These are phyloP conservation scores for Solea solea DNA, from an alignment of 2,113 vertebrate species.

Conservation along the genomic window DNA sequence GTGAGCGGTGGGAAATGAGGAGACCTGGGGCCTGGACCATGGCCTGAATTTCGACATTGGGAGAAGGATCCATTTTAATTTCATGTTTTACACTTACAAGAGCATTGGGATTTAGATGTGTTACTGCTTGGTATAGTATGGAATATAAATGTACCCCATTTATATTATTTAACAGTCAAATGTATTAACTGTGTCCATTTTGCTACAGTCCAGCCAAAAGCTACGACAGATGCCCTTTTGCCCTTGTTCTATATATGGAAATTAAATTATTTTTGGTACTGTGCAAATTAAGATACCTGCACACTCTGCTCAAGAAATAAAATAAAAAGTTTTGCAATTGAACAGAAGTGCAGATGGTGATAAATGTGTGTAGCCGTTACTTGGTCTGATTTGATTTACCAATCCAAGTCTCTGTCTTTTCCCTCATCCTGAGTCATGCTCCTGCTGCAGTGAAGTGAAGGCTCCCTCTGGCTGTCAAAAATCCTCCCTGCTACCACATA, in stretches of 20 bases:
- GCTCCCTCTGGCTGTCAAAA: constrained; percentile 41
- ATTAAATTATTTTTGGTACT: not conserved
- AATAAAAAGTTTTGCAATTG: too few species aligned
- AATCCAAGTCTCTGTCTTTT: not conserved
- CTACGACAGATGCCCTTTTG: not conserved
- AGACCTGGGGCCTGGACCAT: constrained; percentile 25
- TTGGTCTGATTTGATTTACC: constrained; percentile 36
- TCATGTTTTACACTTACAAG: not conserved
- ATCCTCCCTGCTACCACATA: constrained; percentile 35
- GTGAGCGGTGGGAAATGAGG: constrained; percentile 11
- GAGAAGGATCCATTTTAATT: constrained; percentile 3
- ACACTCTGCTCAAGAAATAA: too few species aligned
- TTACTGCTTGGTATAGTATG: too few species aligned
- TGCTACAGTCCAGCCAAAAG: not conserved
- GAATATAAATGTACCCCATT: not conserved
- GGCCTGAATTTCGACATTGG: constrained; percentile 12
- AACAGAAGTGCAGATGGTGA: not conserved
- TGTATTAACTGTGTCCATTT: not conserved
- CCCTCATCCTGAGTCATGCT: constrained; percentile 42
- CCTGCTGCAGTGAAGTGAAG: constrained; percentile 26
- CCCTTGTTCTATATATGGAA: not conserved
- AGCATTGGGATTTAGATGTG: not conserved
- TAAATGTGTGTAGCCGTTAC: not conserved
- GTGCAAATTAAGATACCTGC: not conserved
- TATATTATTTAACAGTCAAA: not conserved